These are phyloP conservation scores for Oncorhynchus nerka DNA, from an alignment of 2,113 vertebrate genomes.

Conservation along the genomic window DNA sequence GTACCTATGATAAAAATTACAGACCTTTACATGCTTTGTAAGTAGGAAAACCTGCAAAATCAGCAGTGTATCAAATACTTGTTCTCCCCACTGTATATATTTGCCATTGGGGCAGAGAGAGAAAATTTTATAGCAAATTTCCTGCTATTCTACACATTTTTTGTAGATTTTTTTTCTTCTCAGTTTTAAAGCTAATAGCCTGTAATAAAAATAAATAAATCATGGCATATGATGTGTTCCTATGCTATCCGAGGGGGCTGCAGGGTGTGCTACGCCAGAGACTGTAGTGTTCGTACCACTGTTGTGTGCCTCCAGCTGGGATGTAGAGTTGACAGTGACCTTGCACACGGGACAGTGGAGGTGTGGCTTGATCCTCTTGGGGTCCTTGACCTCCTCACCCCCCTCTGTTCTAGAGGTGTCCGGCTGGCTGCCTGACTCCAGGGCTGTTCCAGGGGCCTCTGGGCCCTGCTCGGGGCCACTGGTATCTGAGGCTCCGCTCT, in stretches of 20 bases:
- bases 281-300: conserved; percentile 74
- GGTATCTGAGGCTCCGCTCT: conserved; percentile 70
- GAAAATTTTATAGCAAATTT: too few species aligned
- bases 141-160: too few species aligned
- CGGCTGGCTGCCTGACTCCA: conserved; percentile 35
- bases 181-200: too few species aligned
- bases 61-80: too few species aligned
- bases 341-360: conserved; percentile 95
- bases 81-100: too few species aligned
- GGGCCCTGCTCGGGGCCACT: conserved; percentile 35
- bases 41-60: too few species aligned
- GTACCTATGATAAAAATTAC: too few species aligned
- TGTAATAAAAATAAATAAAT: too few species aligned
- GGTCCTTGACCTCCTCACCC: conserved; percentile 61
- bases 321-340: conserved; percentile 94
- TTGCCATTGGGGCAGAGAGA: too few species aligned
- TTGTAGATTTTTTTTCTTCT: too few species aligned
- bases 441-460: conserved; percentile 30
- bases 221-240: too few species aligned
- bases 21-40: too few species aligned
- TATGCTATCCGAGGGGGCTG: not conserved
- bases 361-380: conserved; percentile 82
- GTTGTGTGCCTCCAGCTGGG: conserved; percentile 95
- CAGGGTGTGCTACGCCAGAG: not conserved
- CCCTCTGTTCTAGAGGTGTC: conserved; percentile 44